These are phyloP conservation scores for Myotis findleyi DNA, from an alignment of 2,797 vertebrate species.

Conservation along the genomic window DNA sequence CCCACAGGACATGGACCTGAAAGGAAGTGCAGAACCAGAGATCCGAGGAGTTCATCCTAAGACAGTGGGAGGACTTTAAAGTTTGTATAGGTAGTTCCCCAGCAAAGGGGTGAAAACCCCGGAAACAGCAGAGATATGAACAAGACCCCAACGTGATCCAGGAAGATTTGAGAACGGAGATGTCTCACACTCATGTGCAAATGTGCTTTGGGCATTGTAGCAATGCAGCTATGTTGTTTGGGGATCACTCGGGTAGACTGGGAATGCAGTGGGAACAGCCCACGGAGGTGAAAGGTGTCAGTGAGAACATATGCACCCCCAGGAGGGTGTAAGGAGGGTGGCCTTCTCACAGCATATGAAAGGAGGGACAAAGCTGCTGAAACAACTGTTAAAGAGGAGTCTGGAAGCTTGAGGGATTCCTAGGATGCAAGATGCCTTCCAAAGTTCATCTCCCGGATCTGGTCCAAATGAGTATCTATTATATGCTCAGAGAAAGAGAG, in stretches of 20 bases:
- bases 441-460: not conserved
- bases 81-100: not conserved
- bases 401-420: not conserved
- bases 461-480: not conserved
- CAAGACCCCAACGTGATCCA: not conserved
- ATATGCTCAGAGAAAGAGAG: not conserved
- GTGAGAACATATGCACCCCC: not conserved
- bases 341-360: not conserved
- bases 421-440: not conserved
- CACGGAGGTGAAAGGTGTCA: not conserved
- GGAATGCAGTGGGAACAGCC: not conserved
- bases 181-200: not conserved
- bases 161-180: not conserved
- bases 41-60: not conserved
- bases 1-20: not conserved
- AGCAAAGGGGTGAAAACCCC: not conserved
- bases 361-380: not conserved
- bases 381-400: not conserved
- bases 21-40: not conserved
- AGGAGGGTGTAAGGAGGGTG: not conserved
- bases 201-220: not conserved
- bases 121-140: not conserved
- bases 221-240: not conserved
- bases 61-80: not conserved
- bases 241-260: not conserved